Base-by-base conservation (phyloP, 2,113 vertebrate species). In the Puffinus mauretanicus region DNA sequence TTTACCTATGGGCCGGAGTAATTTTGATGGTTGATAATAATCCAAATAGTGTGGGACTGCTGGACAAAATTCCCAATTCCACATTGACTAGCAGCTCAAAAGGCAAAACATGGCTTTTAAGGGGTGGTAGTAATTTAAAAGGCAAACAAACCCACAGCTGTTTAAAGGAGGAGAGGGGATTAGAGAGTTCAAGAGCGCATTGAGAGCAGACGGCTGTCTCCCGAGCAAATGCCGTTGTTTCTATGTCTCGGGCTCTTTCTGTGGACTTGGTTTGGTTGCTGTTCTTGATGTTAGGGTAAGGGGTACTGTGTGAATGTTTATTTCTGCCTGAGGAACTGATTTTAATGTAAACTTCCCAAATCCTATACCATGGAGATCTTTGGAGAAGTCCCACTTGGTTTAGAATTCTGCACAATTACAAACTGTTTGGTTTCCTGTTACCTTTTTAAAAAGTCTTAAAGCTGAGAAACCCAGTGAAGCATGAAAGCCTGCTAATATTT, bases 171-270 rank as follows among this genome's bases (percentile, higher is more conserved):
- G 54, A 62, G 20, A 36, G 30, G 17, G 40, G 19, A 40, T 22
- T 27, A 27, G 21, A 20, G 44, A 79, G 44, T 72, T 72, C 32
- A 52, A 58, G 65, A 60, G 27, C 24, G 54, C 0, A 3, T 16
- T 72, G 26, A 42, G 24, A 16, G 36, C 1, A 2, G n/a, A 69
- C 57, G 36, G 30, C 47, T 36, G n/a, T 64, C 38, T 55, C 49
- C 30, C 51, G 82, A 42, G 40, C 21, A 42, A 32, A 66, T 54
- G 38, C 30, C 22, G 16, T 27, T 75, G 26, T 57, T 47, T 82
- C 26, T 22, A 7, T 1, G 3, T 55, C 46, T 51, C 0, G 0
- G n/a, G 18, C 44, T 69, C n/a, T 54, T 75, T 52, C 66, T 1
- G 3, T 58, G 58, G 34, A 40, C 29, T 54, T 60, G 75, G 16